Base-by-base conservation (phyloP, 1,140 invertebrate genomes). In the Drosophila auraria region DNA sequence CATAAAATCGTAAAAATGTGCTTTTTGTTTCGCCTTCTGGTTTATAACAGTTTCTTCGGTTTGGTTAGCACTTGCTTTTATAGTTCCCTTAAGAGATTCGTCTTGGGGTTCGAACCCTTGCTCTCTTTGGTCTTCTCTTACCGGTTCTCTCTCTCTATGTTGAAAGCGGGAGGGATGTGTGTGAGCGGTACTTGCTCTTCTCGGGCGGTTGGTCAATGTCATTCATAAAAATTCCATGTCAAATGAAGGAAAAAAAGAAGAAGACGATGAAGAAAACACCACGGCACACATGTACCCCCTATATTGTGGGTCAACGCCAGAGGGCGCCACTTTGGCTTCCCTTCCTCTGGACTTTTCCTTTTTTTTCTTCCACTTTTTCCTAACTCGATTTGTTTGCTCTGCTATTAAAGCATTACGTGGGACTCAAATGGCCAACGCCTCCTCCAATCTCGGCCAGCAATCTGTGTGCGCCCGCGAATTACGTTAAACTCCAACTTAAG, bases 151-250 rank as follows among this genome's bases (percentile, higher is more conserved):
- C 30, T 33, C 51, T 47, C 61, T 38, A 17, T 9, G 33, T 15
- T 57, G 25, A 14, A 49, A 12, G 17, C n/a, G 73, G 58, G 65
- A 72, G 59, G 56, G 57, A 40, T 54, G 61, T 47, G 15, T 72
- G 59, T 54, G 71, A 61, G 36, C 44, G 23, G 62, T 56, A 25
- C 42, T 58, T 40, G 42, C 44, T 59, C 57, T 44, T 51, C 57
- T 74, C 36, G 68, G 71, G 69, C 71, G 71, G 71, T 59, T 63
- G 82, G 71, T 89, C 86, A 89, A 89, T 89, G 86, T 77, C 86
- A 89, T 89, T 89, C 86, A 89, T 89, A 91, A 89, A 89, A 90
- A 84, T 90, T 78, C 77, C 76, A 72, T 78, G 80, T 78, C 64
- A 69, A 80, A 79, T 47, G n/a, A 15, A 25, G 45, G 33, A 63